Evolutionary conservation across 2,113 vertebrate species (phyloP).

Genomic region (Ranitomeya variabilis): DNA sequence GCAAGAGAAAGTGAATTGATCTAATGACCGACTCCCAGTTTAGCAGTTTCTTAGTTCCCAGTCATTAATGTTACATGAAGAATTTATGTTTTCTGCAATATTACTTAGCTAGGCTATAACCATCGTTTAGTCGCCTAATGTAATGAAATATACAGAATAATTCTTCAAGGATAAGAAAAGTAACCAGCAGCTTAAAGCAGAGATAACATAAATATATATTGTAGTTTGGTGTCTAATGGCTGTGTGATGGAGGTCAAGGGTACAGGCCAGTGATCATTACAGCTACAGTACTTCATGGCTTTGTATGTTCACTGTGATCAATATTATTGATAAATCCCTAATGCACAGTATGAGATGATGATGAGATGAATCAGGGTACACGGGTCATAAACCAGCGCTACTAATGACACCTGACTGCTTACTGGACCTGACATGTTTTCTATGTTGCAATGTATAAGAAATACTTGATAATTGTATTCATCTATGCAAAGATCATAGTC

Average conservation of each 20-base stretch:
- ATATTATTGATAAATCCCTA: constrained; percentile 27
- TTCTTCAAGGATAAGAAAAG: background rate
- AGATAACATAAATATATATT: background rate
- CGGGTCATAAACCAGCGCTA: background rate
- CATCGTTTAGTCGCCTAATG: background rate
- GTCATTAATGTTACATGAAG: background rate
- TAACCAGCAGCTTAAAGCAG: background rate
- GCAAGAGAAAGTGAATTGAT: no score
- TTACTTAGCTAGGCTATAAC: background rate
- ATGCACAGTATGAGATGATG: background rate
- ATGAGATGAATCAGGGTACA: background rate
- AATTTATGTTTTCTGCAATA: background rate
- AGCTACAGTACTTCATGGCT: background rate
- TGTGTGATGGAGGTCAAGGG: background rate
- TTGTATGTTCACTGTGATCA: background rate
- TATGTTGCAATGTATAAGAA: background rate
- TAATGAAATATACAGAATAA: background rate
- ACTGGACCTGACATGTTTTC: background rate
- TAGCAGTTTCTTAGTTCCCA: no score
- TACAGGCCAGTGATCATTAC: background rate
- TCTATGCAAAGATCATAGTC: no score
- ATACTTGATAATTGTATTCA: background rate
- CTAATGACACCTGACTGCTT: background rate
- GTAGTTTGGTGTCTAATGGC: background rate
- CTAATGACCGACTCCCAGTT: no score